A percentile compares a stretch with the other conserved stretches of the same genome.
phyloP scores from a whole-genome alignment of 2,113 vertebrate genomes.

The Sander lucioperca region DNA sequence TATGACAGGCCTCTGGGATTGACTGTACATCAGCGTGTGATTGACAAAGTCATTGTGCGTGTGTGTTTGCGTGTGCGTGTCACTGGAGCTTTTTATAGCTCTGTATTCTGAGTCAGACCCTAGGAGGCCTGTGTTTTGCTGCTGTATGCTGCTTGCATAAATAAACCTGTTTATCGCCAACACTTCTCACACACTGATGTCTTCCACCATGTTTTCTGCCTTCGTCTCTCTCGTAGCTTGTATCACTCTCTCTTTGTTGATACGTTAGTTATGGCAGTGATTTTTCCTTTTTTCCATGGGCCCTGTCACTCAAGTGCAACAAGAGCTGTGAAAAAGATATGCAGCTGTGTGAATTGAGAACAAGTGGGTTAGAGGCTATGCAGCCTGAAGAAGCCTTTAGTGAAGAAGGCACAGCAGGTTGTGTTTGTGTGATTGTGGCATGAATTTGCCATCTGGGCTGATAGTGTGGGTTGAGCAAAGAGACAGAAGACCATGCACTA shows the following conservation, averaged over 20 bases:
- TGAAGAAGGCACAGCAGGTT: constrained; percentile 61
- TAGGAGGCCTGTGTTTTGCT: constrained; percentile 70
- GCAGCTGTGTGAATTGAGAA: constrained; percentile 62
- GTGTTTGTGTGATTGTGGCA: constrained; percentile 58
- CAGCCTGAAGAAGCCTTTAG: constrained; percentile 15
- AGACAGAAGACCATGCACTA: constrained; percentile 43
- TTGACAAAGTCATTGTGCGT: constrained; percentile 67
- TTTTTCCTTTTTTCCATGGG: constrained; percentile 7
- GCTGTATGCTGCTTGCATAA: constrained; percentile 72
- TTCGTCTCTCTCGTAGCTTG: constrained; percentile 59
- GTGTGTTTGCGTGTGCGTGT: constrained; percentile 44
- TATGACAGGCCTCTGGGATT: constrained; percentile 50
- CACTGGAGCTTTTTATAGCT: constrained; percentile 75
- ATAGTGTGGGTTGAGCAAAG: constrained; percentile 61
- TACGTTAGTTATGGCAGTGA: constrained; percentile 64
- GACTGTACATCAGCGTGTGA: constrained; percentile 72
- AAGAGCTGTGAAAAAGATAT: constrained; percentile 56
- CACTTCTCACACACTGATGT: constrained; percentile 57
- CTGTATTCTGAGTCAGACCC: constrained; percentile 75
- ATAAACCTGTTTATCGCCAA: constrained; percentile 78
- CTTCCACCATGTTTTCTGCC: constrained; percentile 54
- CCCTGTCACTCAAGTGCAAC: constrained; percentile 74
- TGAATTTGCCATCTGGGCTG: constrained; percentile 53
- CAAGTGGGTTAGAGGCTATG: constrained; percentile 60
- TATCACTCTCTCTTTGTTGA: constrained; percentile 57